Base-by-base conservation (phyloP, 2,888 invertebrate species). In the Chrysodeixis includens region DNA sequence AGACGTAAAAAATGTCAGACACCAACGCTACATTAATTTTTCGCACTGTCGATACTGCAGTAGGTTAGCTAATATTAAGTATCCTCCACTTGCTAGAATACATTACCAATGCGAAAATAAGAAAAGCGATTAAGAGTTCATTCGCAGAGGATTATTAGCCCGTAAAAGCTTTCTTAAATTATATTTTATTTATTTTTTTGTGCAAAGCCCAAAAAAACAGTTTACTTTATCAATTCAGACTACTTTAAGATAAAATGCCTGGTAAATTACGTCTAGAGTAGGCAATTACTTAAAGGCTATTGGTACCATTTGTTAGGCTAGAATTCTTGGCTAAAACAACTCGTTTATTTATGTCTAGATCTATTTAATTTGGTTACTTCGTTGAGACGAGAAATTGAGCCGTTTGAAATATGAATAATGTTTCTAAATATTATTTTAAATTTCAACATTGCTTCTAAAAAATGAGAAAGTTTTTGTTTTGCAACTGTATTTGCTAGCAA, bases 271-370 rank as follows among this genome's bases (percentile, higher is more conserved):
- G 65, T 74, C 62, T 66, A 70, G 67, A 62, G 70, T 71, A 64
- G 49, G 67, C 74, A 83, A 82, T 83, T 82, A 83, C 79, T 82
- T 75, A 72, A 69, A 73, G 52, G 54, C 64, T 76, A 75, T 78
- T 76, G 69, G 60, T 67, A 68, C 69, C 62, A 79, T 83, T 78
- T 67, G 20, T 69, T 69, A 70, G 74, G 67, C 75, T 73, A 69
- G 56, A 66, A 62, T 71, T 65, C 63, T 75, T 72, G 66, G 62
- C 46, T 70, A 30, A 52, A 69, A 61, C 59, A 70, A 61, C 67
- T 63, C 54, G 58, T 69, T 56, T 67, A 57, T 66, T 63, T 57
- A 51, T 58, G 64, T 66, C 40, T 30, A 60, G 74, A 68, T 62
- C n/a, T 32, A n/a, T 76, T 62, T 44, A 56, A 30, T 52, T 62